Conservation (phyloP, 2,888 invertebrate genomes). For the Trachelus tabidus region DNA sequence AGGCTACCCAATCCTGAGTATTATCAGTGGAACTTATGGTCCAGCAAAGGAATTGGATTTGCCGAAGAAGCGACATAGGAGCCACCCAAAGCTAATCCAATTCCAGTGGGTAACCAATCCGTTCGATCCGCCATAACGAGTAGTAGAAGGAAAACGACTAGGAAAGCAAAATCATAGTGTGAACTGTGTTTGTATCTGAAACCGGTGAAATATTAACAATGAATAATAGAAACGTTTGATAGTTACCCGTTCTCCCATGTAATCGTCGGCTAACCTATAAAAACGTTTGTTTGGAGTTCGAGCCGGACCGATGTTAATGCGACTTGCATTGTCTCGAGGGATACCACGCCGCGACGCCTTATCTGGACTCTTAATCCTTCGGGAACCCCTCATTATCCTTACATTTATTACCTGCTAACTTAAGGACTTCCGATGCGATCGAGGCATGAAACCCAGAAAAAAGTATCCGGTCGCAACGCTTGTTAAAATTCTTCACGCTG, state of each 20-base stretch:
- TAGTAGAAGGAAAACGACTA: constrained; percentile 16
- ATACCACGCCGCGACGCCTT: constrained; percentile 19
- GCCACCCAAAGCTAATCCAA: constrained; percentile 42
- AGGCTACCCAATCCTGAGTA: constrained; percentile 24
- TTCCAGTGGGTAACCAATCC: constrained; percentile 46
- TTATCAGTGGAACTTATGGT: constrained; percentile 32
- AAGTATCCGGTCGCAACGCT: constrained; percentile 44
- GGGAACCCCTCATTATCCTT: constrained; percentile 42
- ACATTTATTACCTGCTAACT: constrained; percentile 46
- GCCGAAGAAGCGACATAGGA: constrained; percentile 33
- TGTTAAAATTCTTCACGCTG: constrained; percentile 57
- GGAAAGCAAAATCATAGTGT: background rate
- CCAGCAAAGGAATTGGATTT: constrained; percentile 45
- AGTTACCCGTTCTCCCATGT: background rate
- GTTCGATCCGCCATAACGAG: constrained; percentile 46
- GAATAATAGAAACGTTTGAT: background rate
- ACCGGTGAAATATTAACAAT: background rate
- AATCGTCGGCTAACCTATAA: background rate
- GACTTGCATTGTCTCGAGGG: constrained; percentile 12
- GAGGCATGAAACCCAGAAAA: constrained; percentile 41
- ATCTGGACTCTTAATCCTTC: constrained; percentile 39
- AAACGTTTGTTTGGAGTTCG: background rate
- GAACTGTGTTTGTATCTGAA: background rate
- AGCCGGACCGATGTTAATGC: background rate
- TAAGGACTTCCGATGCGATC: constrained; percentile 49